phyloP scores from a whole-genome alignment of 92 coral and sea anemone genomes.

The Palythoa grandiflora region DNA sequence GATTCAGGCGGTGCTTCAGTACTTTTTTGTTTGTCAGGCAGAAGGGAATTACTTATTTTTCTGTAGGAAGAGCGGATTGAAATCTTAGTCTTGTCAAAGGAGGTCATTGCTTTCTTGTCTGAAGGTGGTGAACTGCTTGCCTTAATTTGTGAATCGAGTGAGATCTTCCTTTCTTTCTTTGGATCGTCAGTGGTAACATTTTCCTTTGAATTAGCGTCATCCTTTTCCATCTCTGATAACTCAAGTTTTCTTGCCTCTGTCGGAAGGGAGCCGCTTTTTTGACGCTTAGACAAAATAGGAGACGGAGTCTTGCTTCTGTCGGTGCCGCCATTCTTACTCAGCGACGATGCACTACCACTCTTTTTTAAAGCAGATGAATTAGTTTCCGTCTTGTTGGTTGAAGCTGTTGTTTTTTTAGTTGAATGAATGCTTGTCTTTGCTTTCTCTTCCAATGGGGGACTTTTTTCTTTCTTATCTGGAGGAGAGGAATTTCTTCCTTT shows the following conservation, averaged over 20 bases:
- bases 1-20: slow-evolving; percentile 7
- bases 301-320: slow-evolving; percentile 33
- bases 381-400: background rate
- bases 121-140: slow-evolving; percentile 2
- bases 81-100: slow-evolving; percentile 13
- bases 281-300: background rate
- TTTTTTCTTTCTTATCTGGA: background rate
- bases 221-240: background rate
- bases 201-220: slow-evolving; percentile 1
- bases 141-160: background rate
- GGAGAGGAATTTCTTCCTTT: slow-evolving; percentile 3
- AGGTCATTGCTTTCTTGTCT: slow-evolving; percentile 13
- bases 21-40: slow-evolving; percentile 25
- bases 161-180: background rate
- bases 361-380: background rate
- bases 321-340: background rate
- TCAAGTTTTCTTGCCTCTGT: slow-evolving; percentile 7
- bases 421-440: background rate
- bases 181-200: background rate
- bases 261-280: slow-evolving; percentile 15
- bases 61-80: slow-evolving; percentile 32
- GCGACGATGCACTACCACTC: slow-evolving; percentile 7
- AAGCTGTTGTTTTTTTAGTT: background rate
- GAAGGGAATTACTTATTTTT: slow-evolving; percentile 41
- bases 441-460: background rate